Base-by-base conservation (phyloP, 2,113 vertebrate species). In the Tragelaphus scriptus region DNA sequence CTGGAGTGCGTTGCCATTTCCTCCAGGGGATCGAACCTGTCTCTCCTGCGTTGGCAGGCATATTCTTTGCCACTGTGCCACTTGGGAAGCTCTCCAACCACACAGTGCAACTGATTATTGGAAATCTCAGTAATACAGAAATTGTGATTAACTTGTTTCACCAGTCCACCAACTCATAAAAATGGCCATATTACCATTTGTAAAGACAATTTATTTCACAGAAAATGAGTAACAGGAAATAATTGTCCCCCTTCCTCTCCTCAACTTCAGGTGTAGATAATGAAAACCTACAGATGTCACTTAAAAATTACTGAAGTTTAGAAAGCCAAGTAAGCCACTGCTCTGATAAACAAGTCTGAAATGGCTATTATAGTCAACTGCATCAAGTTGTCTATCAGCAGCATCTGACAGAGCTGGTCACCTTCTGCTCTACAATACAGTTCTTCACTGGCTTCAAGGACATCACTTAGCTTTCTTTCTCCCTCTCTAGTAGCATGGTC, bases 151-250 rank as follows among this genome's bases (percentile, higher is more conserved):
- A 71, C 10, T 36, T 71, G 53, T 84, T 85, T 93, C 77, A 85
- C 79, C 23, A 89, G n/a, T 84, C 56, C 40, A 89, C 26, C 85
- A 93, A 88, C 17, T 95, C 77, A 92, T 10, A 81, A 86, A 97
- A 92, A 65, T 85, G 55, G 30, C 32, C 82, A 28, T 10, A 88
- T 36, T 58, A 17, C 8, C 51, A 58, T 11, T 36, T 71, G 68
- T 68, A 59, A 32, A 71, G 15, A 87, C 30, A 59, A 89, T 61
- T 85, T 93, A 91, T 89, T 82, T 53, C 3, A 79, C 13, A 87
- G 55, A 71, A 94, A 91, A 49, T 77, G 5, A 36, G 21, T 51
- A 79, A 25, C 13, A 97, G 77, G 3, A 85, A 94, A 36, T 86
- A 86, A 44, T 1, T 71, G 21, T 61, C 30, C 7, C 51, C 25